Evolutionary conservation across 2,888 invertebrate genomes (phyloP).

Genomic region (Leucophenga maculata): DNA sequence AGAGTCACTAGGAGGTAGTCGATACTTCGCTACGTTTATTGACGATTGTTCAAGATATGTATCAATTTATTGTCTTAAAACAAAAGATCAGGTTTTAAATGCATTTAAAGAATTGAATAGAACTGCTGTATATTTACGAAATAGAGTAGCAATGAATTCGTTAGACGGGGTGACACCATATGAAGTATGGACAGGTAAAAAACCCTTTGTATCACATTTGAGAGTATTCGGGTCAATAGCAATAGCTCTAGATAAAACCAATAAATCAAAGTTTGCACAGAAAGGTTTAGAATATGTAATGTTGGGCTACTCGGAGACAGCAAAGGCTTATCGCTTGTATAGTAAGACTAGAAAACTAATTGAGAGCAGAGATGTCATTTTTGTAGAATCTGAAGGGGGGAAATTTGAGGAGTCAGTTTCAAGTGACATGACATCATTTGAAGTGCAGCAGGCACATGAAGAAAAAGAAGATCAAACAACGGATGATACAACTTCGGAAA

Average conservation of each 20-base stretch:
- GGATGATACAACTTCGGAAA: neutral
- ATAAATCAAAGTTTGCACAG: conserved; percentile 18
- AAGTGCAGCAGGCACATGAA: neutral
- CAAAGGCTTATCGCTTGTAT: conserved; percentile 26
- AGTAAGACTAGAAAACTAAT: conserved; percentile 1
- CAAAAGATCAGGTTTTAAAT: too few relatives aligned
- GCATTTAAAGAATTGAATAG: too few relatives aligned
- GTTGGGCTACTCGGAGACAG: conserved; percentile 14
- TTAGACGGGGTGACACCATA: conserved; percentile 13
- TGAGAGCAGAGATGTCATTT: conserved; percentile 14
- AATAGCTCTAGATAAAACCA: conserved; percentile 25
- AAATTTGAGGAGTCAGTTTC: neutral
- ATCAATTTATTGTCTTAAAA: too few relatives aligned
- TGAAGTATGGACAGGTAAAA: conserved; percentile 23
- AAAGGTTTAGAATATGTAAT: conserved; percentile 24
- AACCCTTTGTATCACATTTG: conserved; percentile 25
- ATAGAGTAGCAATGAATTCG: conserved; percentile 17
- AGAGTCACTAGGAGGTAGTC: too few relatives aligned
- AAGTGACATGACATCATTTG: neutral
- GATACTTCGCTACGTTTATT: too few relatives aligned
- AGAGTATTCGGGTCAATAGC: too few relatives aligned
- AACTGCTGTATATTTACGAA: conserved; percentile 26
- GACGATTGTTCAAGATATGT: too few relatives aligned
- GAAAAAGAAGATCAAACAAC: neutral
- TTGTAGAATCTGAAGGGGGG: neutral